phyloP scores from a whole-genome alignment of 2,888 invertebrate species.

The Drosophila pullipes region DNA sequence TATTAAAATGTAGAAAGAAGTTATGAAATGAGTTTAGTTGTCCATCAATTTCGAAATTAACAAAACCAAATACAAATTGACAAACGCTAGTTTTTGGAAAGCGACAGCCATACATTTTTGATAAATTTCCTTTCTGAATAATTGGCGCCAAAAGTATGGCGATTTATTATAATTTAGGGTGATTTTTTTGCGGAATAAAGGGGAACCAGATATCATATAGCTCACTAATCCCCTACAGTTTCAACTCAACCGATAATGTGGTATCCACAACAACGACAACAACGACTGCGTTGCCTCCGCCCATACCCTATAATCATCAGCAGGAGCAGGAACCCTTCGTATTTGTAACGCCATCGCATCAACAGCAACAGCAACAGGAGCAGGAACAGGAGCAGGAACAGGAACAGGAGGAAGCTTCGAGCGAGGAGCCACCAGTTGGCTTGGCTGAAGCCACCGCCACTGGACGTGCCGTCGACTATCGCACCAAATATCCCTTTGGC shows the following conservation, averaged over 20 bases:
- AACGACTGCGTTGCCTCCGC: slow-evolving; percentile 33
- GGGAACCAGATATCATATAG: too few species aligned
- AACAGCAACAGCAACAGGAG: not conserved
- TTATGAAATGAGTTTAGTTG: too few species aligned
- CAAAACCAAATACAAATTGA: too few species aligned
- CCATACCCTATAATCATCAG: slow-evolving; percentile 72
- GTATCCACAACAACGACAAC: slow-evolving; percentile 68
- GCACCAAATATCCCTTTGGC: slow-evolving; percentile 82
- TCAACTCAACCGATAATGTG: slow-evolving; percentile 82
- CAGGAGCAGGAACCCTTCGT: slow-evolving; percentile 26
- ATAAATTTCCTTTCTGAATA: not conserved
- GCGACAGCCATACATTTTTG: too few species aligned
- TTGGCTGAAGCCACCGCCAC: slow-evolving; percentile 67
- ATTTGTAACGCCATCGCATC: slow-evolving; percentile 62
- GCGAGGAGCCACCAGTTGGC: slow-evolving; percentile 24
- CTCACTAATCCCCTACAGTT: slow-evolving; percentile 58
- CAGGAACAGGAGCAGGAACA: not conserved
- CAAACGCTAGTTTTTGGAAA: too few species aligned
- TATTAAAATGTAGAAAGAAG: too few species aligned
- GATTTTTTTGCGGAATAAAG: not conserved
- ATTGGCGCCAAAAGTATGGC: not conserved
- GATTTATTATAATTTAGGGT: not conserved
- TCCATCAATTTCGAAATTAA: too few species aligned
- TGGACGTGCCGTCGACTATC: slow-evolving; percentile 83
- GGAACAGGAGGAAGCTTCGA: not conserved